phyloP scores from a whole-genome alignment of 1,140 invertebrate species.

The Protaetia brevitarsis region DNA sequence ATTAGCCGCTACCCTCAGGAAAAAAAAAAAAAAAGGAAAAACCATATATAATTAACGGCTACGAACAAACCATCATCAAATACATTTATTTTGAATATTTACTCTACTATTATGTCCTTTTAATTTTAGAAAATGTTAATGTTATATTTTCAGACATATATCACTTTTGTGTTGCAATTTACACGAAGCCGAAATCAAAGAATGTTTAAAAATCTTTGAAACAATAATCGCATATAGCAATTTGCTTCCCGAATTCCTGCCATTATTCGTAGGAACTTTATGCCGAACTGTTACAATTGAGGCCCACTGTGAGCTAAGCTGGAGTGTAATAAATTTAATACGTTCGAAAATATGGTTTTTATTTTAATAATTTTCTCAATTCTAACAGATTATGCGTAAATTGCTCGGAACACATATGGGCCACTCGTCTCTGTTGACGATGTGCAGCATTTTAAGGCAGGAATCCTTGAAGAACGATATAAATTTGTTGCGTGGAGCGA shows the following conservation, averaged over 20 bases:
- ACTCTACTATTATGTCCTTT: no score
- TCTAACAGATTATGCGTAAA: constrained; percentile 79
- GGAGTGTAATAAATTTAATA: constrained; percentile 66
- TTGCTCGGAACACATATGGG: constrained; percentile 89
- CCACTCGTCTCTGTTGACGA: constrained; percentile 78
- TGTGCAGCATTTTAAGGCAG: constrained; percentile 75
- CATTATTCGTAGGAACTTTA: constrained; percentile 76
- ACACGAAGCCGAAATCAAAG: constrained; percentile 54
- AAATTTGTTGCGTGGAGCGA: constrained; percentile 72
- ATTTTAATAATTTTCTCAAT: neutral
- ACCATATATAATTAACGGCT: no score
- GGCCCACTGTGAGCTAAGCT: constrained; percentile 73
- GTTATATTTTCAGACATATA: constrained; percentile 57
- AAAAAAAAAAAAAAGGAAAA: no score
- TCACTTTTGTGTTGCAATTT: constrained; percentile 60
- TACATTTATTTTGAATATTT: no score
- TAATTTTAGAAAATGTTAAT: no score
- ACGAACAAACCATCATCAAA: no score
- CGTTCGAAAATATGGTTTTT: neutral
- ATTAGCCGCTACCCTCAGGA: no score
- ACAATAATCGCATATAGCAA: constrained; percentile 86
- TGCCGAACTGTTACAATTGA: constrained; percentile 85
- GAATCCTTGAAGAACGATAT: constrained; percentile 53
- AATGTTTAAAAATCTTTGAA: constrained; percentile 77
- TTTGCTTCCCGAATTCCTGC: constrained; percentile 75